phyloP scores from a whole-genome alignment of 2,888 invertebrate genomes.

The Seladonia tumulorum region DNA sequence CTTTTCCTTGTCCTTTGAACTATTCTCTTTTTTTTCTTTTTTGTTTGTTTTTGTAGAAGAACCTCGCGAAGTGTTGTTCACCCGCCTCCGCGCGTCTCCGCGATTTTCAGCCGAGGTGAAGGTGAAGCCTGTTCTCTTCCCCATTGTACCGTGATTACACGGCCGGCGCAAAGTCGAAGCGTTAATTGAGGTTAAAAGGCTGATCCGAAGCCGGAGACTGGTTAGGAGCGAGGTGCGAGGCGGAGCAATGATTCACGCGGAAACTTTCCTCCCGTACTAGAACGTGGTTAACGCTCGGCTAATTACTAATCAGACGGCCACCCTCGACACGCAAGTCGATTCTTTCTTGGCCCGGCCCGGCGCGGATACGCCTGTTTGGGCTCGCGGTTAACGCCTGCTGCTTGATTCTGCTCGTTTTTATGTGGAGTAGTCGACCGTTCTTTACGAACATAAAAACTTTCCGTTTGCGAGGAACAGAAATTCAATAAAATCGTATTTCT shows the following conservation, averaged over 20 bases:
- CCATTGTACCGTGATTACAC: slow-evolving; percentile 61
- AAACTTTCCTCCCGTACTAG: slow-evolving; percentile 42
- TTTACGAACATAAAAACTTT: background rate
- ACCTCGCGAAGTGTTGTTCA: background rate
- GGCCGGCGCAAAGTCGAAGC: slow-evolving; percentile 56
- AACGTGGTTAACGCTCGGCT: slow-evolving; percentile 26
- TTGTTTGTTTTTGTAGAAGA: background rate
- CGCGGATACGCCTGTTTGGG: background rate
- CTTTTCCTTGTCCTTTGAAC: slow-evolving; percentile 14
- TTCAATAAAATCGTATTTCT: background rate
- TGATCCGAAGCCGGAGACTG: slow-evolving; percentile 59
- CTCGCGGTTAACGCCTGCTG: background rate
- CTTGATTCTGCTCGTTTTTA: background rate
- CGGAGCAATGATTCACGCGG: slow-evolving; percentile 38
- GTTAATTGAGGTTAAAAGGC: slow-evolving; percentile 69
- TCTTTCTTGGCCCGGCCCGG: background rate
- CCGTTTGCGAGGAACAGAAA: background rate
- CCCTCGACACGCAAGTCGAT: slow-evolving; percentile 14
- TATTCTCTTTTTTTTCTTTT: no score
- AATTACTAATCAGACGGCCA: slow-evolving; percentile 20
- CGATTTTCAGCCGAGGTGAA: slow-evolving; percentile 48
- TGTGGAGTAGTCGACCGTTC: background rate
- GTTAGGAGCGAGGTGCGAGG: slow-evolving; percentile 66
- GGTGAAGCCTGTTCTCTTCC: slow-evolving; percentile 39
- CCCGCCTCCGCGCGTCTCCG: slow-evolving; percentile 26